Base-by-base conservation (phyloP, 2,797 vertebrate species). In the Gambelia wislizenii region DNA sequence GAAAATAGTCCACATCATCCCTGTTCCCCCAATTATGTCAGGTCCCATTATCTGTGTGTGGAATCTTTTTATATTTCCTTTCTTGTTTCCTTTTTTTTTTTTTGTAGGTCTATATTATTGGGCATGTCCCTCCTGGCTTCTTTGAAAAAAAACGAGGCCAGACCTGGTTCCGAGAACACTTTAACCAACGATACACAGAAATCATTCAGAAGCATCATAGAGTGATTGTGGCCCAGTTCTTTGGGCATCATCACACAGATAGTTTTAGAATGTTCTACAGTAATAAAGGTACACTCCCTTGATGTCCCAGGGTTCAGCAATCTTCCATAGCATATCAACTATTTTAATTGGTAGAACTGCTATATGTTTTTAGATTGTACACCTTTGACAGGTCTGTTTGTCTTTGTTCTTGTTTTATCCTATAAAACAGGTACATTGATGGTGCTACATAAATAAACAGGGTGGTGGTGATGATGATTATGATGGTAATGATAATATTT, bases 161-260 rank as follows among this genome's bases (percentile, higher is more conserved):
- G 87, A 36, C 96, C 0, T 99, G 99, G 99, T 99, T 98, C 95
- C 96, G 83, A n/a, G 42, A 96, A 0, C 64, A 85, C 85, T 99
- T 98, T 85, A 99, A 99, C 30, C 75, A 96, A n/a, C 91, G 79
- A 2, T 99, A 99, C 90, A 30, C 98, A 86, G 91, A 96, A 8
- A 92, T 99, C 0, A 91, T 99, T 84, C 96, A 95, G 95, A 98
- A 95, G 94, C 96, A 99, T 93, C 98, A 99, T 67, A 2, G 67
- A 0, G 96, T 98, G 79, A 98, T 99, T 0, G 92, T 94, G 0
- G 99, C 98, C 36, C 99, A 99, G 96, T 99, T 99, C 94, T 99
- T 99, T 4, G 99, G 98, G 8, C 99, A 99, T 94, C 98, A 99
- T 47, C 99, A 99, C 91, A 99, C 98, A 0, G 99, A 99, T 93